Conservation (phyloP, 92 coral and sea anemone genomes). For the Parazoanthus darwini region DNA sequence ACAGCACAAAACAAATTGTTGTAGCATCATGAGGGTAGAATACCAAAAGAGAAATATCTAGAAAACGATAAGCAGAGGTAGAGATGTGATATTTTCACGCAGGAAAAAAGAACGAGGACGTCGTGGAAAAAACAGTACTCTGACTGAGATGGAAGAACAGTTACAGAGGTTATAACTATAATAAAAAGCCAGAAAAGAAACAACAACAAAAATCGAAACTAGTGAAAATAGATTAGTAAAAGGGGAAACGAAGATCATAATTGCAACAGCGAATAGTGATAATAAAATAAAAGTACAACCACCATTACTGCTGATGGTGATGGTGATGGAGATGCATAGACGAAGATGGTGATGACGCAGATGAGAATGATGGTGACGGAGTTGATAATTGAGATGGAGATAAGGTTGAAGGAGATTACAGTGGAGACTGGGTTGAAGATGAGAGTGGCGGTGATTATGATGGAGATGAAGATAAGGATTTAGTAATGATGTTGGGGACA, state of each 20-base stretch:
- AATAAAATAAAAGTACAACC: background rate
- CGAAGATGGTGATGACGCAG: background rate
- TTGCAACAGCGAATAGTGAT: background rate
- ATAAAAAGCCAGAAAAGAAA: too few species aligned
- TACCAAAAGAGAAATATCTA: background rate
- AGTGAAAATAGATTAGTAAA: too few species aligned
- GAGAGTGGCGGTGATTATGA: too few species aligned
- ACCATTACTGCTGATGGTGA: too few species aligned
- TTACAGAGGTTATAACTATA: background rate
- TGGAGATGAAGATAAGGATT: too few species aligned
- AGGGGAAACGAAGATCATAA: background rate
- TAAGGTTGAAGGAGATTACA: too few species aligned
- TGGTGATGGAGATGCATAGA: too few species aligned
- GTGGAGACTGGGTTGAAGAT: too few species aligned
- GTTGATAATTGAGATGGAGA: too few species aligned
- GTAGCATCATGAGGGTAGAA: background rate
- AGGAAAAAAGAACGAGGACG: background rate
- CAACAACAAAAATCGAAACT: background rate
- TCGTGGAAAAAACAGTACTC: background rate
- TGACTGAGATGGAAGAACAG: background rate
- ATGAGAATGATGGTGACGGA: background rate
- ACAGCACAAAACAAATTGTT: too few species aligned
- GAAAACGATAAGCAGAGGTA: too few species aligned
- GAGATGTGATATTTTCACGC: background rate
- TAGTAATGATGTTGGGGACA: background rate